Base-by-base conservation (phyloP, 1,140 invertebrate species). In the Anoplophora glabripennis region DNA sequence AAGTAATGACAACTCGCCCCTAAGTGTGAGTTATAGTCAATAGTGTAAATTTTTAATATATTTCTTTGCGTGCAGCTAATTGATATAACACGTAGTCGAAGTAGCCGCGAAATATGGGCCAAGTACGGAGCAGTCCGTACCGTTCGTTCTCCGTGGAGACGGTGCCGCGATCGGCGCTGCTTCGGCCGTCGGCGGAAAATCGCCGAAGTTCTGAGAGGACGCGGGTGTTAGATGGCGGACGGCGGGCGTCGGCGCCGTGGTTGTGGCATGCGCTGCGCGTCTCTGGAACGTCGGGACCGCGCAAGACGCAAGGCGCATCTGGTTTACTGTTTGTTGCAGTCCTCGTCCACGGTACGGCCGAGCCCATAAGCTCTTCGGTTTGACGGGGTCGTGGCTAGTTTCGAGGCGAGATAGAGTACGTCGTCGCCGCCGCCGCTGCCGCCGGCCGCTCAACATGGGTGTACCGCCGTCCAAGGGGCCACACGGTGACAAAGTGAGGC, bases 341-440 rank as follows among this genome's bases (percentile, higher is more conserved):
- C 38, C 38, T 52, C 35, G 49, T 38, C 37, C 49, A 21, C 49
- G 35, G 49, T 21, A 37, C 42, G 42, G 42, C 42, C 42, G 49
- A 52, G 49, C 49, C 49, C 49, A 52, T 52, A 52, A 52, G 49
- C 36, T 35, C 34, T 52, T 52, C 49, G 37, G 49, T 52, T 52
- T 4, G 40, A 52, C 49, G 49, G 49, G 11, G 49, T 52, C 18
- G 49, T 52, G 17, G 35, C 36, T 52, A 52, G 49, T 52, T 52
- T 52, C 36, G 36, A 52, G 10, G 18, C 15, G 11, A 40, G 11
- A n/a, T 15, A 40, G 11, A 40, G 37, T 52, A 38, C 36, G 17
- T 35, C 9, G 21, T 41, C 2, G 38, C 14, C 37, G 49, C 36
- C 35, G 36, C 34, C 18, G 46, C 12, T 11, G 7, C 28, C 46